Evolutionary conservation across 2,113 vertebrate genomes (phyloP).

Genomic region (Passerina amoena): DNA sequence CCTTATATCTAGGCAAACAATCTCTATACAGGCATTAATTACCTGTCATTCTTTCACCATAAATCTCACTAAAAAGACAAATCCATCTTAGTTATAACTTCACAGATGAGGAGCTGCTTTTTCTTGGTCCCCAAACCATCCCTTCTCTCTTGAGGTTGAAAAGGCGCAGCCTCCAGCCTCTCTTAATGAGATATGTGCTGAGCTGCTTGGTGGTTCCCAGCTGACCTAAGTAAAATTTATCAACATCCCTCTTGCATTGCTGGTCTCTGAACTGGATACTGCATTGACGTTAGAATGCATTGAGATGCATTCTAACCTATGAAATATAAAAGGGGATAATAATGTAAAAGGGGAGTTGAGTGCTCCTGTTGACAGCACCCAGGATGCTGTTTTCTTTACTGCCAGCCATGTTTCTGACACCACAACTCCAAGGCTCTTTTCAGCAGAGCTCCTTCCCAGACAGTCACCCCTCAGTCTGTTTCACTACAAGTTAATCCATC

Average conservation of each 20-base stretch:
- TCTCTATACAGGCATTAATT: neutral
- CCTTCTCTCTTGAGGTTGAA: neutral
- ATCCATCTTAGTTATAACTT: neutral
- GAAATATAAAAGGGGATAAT: neutral
- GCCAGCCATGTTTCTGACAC: neutral
- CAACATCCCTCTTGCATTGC: neutral
- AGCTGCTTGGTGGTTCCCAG: neutral
- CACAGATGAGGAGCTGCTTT: neutral
- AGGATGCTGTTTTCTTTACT: neutral
- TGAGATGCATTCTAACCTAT: neutral
- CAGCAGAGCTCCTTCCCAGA: neutral
- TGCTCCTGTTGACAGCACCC: neutral
- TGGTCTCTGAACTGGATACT: neutral
- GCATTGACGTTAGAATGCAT: neutral
- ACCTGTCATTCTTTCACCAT: neutral
- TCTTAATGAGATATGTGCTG: neutral
- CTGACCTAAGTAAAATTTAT: neutral
- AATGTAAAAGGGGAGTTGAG: neutral
- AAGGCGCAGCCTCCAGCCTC: neutral
- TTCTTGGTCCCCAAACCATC: accelerated
- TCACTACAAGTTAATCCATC: neutral
- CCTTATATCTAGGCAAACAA: neutral
- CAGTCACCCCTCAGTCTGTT: neutral
- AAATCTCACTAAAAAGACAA: neutral
- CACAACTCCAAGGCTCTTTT: neutral